These are phyloP conservation scores for Bilobella aurantiaca DNA, from an alignment of 1,140 invertebrate species.

Conservation along the genomic window DNA sequence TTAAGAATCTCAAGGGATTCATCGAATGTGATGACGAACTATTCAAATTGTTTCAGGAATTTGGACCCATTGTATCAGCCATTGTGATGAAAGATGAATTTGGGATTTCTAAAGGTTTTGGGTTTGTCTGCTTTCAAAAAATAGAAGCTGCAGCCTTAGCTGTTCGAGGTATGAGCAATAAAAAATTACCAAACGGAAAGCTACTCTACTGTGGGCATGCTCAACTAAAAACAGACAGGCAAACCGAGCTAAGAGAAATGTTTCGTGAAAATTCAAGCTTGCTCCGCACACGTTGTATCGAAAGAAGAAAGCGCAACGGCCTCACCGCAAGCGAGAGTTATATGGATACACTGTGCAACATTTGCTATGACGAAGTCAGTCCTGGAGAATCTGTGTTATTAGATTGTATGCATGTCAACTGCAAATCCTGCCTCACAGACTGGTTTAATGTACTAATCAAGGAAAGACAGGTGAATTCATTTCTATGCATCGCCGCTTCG, in stretches of 20 bases:
- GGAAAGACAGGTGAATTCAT: neutral
- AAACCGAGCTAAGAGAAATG: neutral
- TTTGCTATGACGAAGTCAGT: neutral
- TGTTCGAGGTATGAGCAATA: neutral
- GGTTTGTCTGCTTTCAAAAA: neutral
- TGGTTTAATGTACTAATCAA: neutral
- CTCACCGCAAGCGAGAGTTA: neutral
- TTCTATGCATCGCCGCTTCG: neutral
- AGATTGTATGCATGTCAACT: neutral
- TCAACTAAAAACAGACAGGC: neutral
- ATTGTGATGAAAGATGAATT: neutral
- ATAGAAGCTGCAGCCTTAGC: neutral
- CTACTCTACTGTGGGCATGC: neutral
- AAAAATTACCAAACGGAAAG: neutral
- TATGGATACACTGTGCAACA: neutral
- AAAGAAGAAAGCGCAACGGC: neutral
- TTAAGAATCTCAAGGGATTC: neutral
- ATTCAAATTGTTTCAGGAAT: neutral
- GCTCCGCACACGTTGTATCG: neutral
- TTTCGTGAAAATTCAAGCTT: neutral
- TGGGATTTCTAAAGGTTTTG: neutral
- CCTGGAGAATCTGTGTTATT: neutral
- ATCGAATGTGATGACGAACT: neutral
- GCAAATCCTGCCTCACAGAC: neutral
- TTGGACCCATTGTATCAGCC: neutral